Evolutionary conservation across 2,797 vertebrate genomes (phyloP).

Genomic region (Sarcoramphus papa): DNA sequence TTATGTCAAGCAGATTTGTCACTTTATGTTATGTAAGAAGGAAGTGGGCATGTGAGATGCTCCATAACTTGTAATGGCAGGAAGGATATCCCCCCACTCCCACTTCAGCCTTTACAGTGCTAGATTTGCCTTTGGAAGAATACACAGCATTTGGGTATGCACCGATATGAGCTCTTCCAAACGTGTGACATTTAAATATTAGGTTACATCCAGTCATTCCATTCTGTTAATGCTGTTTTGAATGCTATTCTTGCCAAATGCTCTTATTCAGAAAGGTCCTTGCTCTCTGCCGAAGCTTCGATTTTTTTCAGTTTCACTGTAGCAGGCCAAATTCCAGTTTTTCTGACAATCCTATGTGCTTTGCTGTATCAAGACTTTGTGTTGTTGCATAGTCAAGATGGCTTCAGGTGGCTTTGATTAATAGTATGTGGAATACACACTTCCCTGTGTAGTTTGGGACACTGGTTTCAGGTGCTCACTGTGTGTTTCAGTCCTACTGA

Average conservation of each 20-base stretch:
- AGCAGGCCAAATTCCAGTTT: neutral
- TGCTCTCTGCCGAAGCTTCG: neutral
- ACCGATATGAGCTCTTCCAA: neutral
- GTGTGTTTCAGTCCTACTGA: neutral
- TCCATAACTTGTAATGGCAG: neutral
- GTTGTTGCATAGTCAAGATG: neutral
- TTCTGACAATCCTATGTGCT: neutral
- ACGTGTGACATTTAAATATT: neutral
- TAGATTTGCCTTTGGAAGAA: neutral
- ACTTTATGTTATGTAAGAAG: neutral
- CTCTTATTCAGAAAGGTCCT: neutral
- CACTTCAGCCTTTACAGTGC: neutral
- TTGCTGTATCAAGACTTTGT: neutral
- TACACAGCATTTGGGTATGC: neutral
- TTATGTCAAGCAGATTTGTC: slow-evolving; percentile 13
- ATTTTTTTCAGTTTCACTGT: neutral
- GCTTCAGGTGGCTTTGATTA: neutral
- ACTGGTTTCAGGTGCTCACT: neutral
- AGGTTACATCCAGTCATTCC: neutral
- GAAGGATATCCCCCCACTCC: neutral
- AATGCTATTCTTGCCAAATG: neutral
- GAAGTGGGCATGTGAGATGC: neutral
- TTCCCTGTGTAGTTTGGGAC: neutral
- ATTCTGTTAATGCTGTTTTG: neutral
- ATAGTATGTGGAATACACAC: neutral